These are phyloP conservation scores for Lampris megalopsis DNA, from an alignment of 2,113 vertebrate species.

Conservation along the genomic window DNA sequence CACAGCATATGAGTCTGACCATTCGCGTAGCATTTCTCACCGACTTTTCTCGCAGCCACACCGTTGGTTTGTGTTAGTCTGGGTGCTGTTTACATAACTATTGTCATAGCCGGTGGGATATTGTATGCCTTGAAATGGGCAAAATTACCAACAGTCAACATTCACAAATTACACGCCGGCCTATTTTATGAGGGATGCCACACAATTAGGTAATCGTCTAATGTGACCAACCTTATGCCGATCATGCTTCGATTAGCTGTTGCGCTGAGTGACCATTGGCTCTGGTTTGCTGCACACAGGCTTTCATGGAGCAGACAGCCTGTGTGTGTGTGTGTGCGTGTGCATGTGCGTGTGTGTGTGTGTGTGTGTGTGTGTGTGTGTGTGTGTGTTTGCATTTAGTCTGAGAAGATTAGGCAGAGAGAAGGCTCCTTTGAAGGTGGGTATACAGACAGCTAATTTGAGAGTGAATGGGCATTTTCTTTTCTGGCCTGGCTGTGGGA, in stretches of 20 bases:
- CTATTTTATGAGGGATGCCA: conserved; percentile 16
- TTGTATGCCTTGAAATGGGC: neutral
- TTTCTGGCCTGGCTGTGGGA: conserved; percentile 41
- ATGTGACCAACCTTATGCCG: conserved; percentile 39
- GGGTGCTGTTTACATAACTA: neutral
- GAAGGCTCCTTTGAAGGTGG: conserved; percentile 62
- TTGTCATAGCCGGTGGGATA: neutral
- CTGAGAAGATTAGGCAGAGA: conserved; percentile 60
- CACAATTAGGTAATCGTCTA: conserved; percentile 61
- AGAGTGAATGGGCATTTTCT: conserved; percentile 73
- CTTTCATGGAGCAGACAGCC: conserved; percentile 44
- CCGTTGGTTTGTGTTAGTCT: neutral
- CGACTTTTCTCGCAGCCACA: neutral
- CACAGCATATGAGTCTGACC: neutral
- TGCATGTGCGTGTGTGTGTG: conserved; percentile 61
- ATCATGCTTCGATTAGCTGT: conserved; percentile 68
- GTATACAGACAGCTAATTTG: conserved; percentile 66
- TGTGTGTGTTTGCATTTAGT: conserved; percentile 23
- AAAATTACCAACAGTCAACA: neutral
- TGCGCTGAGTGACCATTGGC: conserved; percentile 35
- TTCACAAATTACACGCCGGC: neutral
- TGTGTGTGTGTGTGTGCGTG: conserved; percentile 64
- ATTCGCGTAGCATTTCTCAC: neutral
- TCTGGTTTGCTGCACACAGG: conserved; percentile 27
- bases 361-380: neutral